These are phyloP conservation scores for Mesorhabditis sp. DNA, from an alignment of 2,888 invertebrate species.

Conservation along the genomic window DNA sequence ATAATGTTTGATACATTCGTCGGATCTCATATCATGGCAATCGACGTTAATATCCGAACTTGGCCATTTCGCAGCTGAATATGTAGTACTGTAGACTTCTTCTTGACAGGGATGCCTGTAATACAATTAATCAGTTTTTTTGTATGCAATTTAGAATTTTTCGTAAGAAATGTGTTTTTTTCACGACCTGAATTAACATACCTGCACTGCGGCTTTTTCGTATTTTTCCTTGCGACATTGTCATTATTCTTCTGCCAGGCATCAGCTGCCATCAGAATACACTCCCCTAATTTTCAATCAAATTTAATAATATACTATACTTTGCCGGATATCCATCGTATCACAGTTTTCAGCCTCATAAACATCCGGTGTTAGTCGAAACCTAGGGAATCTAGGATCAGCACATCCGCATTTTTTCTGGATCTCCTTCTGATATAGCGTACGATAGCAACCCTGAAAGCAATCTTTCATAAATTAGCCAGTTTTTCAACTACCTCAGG, in stretches of 20 bases:
- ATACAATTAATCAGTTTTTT: neutral
- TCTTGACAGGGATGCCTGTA: neutral
- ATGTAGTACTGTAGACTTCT: conserved; percentile 47
- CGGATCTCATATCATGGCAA: conserved; percentile 24
- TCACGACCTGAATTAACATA: conserved; percentile 31
- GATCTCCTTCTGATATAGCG: conserved; percentile 51
- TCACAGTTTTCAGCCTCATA: too few relatives aligned
- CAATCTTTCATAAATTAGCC: neutral
- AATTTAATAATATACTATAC: too few relatives aligned
- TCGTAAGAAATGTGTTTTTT: neutral
- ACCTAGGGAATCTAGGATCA: conserved; percentile 53
- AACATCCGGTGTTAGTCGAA: neutral
- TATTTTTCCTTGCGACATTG: conserved; percentile 36
- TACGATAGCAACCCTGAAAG: conserved; percentile 52
- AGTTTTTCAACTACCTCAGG: conserved; percentile 37
- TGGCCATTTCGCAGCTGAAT: conserved; percentile 52
- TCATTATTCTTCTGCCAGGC: conserved; percentile 27
- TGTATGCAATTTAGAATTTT: neutral
- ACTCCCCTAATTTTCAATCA: too few relatives aligned
- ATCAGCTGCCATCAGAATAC: too few relatives aligned
- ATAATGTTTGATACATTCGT: conserved; percentile 38
- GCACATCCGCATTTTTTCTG: conserved; percentile 50
- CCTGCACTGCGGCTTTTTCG: conserved; percentile 41
- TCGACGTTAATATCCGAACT: conserved; percentile 36
- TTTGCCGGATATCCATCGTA: too few relatives aligned